These are phyloP conservation scores for Rhinoderma darwinii DNA, from an alignment of 2,113 vertebrate genomes.

Conservation along the genomic window DNA sequence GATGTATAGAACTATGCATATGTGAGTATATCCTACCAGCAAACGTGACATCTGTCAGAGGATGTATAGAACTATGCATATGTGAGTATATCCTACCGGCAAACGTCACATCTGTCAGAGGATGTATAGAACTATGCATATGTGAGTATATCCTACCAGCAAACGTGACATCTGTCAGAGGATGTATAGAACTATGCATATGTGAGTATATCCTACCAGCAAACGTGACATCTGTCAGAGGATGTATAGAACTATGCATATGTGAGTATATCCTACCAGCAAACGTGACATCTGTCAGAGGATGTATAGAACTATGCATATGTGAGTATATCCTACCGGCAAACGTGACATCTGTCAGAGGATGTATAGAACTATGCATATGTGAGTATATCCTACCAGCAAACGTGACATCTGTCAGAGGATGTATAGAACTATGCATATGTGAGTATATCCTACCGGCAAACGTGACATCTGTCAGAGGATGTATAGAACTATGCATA, in stretches of 20 bases:
- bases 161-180: slow-evolving; percentile 89
- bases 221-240: slow-evolving; percentile 89
- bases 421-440: slow-evolving; percentile 92
- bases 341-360: slow-evolving; percentile 89
- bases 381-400: slow-evolving; percentile 74
- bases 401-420: slow-evolving; percentile 89
- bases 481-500: slow-evolving; percentile 92
- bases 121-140: slow-evolving; percentile 92
- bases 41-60: slow-evolving; percentile 89
- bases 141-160: slow-evolving; percentile 74
- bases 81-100: slow-evolving; percentile 74
- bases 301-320: slow-evolving; percentile 92
- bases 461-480: slow-evolving; percentile 89
- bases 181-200: slow-evolving; percentile 92
- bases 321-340: slow-evolving; percentile 74
- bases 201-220: slow-evolving; percentile 74
- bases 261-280: slow-evolving; percentile 74
- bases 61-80: slow-evolving; percentile 92
- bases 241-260: slow-evolving; percentile 92
- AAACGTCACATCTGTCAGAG: slow-evolving; percentile 89
- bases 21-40: slow-evolving; percentile 74
- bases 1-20: slow-evolving; percentile 92
- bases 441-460: slow-evolving; percentile 74
- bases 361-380: slow-evolving; percentile 92
- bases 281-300: slow-evolving; percentile 89